phyloP scores from a whole-genome alignment of 1,140 invertebrate species.

The Drosophila melanica region DNA sequence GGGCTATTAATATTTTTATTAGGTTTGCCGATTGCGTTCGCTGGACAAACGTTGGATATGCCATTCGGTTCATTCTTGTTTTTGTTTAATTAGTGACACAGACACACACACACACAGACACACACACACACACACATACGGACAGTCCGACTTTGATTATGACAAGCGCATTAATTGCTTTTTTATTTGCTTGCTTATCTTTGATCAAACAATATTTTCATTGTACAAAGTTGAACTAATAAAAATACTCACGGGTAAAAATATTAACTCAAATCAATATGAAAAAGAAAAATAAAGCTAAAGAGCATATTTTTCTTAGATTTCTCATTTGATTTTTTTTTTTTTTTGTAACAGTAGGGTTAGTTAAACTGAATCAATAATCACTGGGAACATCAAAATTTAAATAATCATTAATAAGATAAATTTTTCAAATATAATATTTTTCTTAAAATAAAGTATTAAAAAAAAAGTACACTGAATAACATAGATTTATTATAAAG shows the following conservation, averaged over 20 bases:
- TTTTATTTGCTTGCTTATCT: constrained; percentile 56
- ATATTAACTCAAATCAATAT: constrained; percentile 35
- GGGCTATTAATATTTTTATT: constrained; percentile 62
- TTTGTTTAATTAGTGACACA: constrained; percentile 59
- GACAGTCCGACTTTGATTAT: constrained; percentile 32
- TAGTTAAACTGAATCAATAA: too few species aligned
- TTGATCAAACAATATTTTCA: constrained; percentile 42
- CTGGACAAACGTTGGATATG: constrained; percentile 25
- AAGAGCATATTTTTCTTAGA: too few species aligned
- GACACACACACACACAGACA: constrained; percentile 13
- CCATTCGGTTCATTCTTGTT: constrained; percentile 16
- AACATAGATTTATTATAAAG: too few species aligned
- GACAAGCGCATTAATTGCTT: constrained; percentile 64
- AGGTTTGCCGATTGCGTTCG: constrained; percentile 45
- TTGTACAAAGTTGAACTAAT: constrained; percentile 19
- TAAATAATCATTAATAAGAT: too few species aligned
- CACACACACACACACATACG: background rate
- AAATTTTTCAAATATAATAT: too few species aligned
- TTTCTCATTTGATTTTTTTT: too few species aligned
- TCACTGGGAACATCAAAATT: too few species aligned
- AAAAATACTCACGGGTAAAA: constrained; percentile 1
- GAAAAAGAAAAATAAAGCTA: background rate
- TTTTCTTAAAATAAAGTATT: too few species aligned
- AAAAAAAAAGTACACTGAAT: too few species aligned
- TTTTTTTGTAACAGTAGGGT: too few species aligned